Evolutionary conservation across 2,888 invertebrate species (phyloP).

Genomic region (Brenthis ino): DNA sequence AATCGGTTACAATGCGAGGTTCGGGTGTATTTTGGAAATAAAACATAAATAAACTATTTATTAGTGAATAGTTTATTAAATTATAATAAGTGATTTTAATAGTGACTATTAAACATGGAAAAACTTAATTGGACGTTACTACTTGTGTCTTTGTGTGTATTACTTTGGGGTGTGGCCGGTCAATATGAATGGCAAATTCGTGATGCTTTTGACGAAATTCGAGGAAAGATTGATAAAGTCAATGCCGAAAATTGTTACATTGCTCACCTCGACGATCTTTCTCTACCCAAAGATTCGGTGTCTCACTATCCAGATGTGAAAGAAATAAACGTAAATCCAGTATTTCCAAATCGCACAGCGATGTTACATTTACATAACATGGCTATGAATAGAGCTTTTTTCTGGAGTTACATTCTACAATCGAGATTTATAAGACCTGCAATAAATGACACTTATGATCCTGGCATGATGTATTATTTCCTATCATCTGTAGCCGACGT

Average conservation of each 20-base stretch:
- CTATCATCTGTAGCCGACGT: slow-evolving; percentile 97
- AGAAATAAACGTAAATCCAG: slow-evolving; percentile 95
- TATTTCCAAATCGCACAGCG: slow-evolving; percentile 96
- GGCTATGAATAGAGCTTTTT: slow-evolving; percentile 97
- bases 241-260: slow-evolving; percentile 94
- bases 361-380: slow-evolving; percentile 96
- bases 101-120: slow-evolving; percentile 59
- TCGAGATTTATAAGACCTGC: slow-evolving; percentile 94
- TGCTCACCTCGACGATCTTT: slow-evolving; percentile 91
- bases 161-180: slow-evolving; percentile 86
- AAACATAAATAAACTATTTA: neutral
- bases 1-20: slow-evolving; percentile 25
- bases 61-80: slow-evolving; percentile 18
- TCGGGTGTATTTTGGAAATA: slow-evolving; percentile 13
- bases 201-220: slow-evolving; percentile 95
- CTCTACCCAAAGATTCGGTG: slow-evolving; percentile 91
- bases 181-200: slow-evolving; percentile 96
- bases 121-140: slow-evolving; percentile 60
- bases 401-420: slow-evolving; percentile 96
- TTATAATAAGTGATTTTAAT: slow-evolving; percentile 26
- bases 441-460: slow-evolving; percentile 96
- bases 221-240: slow-evolving; percentile 91
- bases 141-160: slow-evolving; percentile 64
- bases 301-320: slow-evolving; percentile 97
- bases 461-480: slow-evolving; percentile 99